Evolutionary conservation across 2,797 vertebrate genomes (phyloP), one percentile per base, ranked within the genome.

Genomic region (Epinephelus coioides): DNA sequence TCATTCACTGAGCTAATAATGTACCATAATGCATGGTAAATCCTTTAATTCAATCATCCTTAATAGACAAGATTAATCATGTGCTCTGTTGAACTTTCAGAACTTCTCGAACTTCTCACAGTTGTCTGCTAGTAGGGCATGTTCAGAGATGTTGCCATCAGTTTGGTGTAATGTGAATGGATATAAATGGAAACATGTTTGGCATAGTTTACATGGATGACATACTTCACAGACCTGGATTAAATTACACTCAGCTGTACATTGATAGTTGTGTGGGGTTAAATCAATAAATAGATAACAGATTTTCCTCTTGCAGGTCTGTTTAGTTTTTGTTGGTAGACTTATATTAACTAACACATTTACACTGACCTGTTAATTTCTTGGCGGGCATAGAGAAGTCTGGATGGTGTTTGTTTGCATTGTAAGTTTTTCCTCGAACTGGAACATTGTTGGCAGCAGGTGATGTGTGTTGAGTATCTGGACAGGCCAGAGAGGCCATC

Each of bases 21-120:
- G 73, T 85, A 27, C 73, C 73, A 77, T 79, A 78, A 77, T 92
- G 89, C 88, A 90, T 90, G 88, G 83, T 90, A 27, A 81, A 63
- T 54, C 82, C 40, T 86, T 76, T 81, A 54, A 79, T 73, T 71
- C 43, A 75, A 2, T 63, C 44, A 23, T 40, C 25, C 54, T 75
- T 59, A 23, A 23, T 49, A 9, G 47, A 72, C 18, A 1, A 50
- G 2, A 68, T n/a, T 47, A 50, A 63, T 78, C 17, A n/a, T 82
- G 59, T 84, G 40, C 38, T 75, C 46, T 72, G 60, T 72, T 76
- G 53, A 74, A 62, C 17, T 67, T 76, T 70, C 1, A 19, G 55
- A 43, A 15, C 27, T 49, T 60, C 2, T 70, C 30, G 55, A 43
- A 15, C 27, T 49, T 60, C 2, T 70, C 30, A 44, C 40, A 69